phyloP scores from a whole-genome alignment of 2,113 vertebrate genomes.

The Melanerpes aurifrons region DNA sequence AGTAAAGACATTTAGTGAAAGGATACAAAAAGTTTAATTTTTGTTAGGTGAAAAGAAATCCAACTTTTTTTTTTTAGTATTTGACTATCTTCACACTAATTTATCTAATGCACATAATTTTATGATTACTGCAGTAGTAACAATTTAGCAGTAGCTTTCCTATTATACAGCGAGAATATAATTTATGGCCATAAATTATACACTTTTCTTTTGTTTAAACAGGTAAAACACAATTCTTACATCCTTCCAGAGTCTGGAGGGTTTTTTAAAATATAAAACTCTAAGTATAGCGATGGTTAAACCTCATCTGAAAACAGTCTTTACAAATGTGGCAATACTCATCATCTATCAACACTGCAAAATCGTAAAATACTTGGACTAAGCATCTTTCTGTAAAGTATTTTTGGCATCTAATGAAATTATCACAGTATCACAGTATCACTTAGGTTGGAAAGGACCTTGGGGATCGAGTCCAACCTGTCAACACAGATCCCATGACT shows the following conservation, averaged over 20 bases:
- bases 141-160: not conserved
- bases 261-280: not conserved
- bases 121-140: not conserved
- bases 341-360: not conserved
- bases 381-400: not conserved
- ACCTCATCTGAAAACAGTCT: not conserved
- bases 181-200: not conserved
- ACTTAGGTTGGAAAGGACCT: too few relatives aligned
- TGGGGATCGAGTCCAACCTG: too few relatives aligned
- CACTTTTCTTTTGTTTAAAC: not conserved
- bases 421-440: too few relatives aligned
- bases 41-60: not conserved
- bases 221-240: not conserved
- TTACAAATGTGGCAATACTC: not conserved
- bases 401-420: not conserved
- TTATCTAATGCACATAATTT: not conserved
- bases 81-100: not conserved
- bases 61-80: not conserved
- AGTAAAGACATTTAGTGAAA: not conserved
- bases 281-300: not conserved
- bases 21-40: fast-evolving
- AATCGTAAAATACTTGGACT: not conserved
- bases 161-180: not conserved
- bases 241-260: not conserved
- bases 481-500: too few relatives aligned